Percentiles rank a stretch among this genome's conserved stretches.
Conservation (phyloP, 37 sponge, comb jelly and placozoan genomes). For the Amphimedon queenslandica region DNA sequence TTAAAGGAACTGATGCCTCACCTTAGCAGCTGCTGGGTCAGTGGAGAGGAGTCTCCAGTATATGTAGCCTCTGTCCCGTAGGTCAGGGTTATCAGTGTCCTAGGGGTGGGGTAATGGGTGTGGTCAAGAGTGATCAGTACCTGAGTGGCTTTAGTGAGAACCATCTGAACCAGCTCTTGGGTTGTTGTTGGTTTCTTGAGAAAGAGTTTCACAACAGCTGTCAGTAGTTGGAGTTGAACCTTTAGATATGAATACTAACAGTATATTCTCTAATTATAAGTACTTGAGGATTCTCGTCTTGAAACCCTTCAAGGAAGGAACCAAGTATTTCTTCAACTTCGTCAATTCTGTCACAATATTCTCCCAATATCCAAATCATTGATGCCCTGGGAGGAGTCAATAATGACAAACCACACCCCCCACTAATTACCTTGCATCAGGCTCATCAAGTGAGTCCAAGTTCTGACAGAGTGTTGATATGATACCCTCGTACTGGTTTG, state of each 20-base stretch:
- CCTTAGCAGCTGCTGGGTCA: conserved; percentile 98
- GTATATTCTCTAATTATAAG: background rate
- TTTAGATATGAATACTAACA: background rate
- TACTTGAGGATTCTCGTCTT: conserved; percentile 88
- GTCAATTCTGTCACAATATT: conserved; percentile 98
- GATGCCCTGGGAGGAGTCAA: conserved; percentile 66
- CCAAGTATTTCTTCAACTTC: conserved; percentile 86
- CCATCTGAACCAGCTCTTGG: conserved; percentile 91
- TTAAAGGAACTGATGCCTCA: background rate
- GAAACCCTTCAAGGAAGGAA: conserved; percentile 89
- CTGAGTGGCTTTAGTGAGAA: conserved; percentile 95
- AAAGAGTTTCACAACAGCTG: conserved; percentile 96
- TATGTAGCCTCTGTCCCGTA: conserved; percentile 97
- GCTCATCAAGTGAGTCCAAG: conserved; percentile 97
- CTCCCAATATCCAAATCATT: conserved; percentile 99
- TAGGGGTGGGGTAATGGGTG: conserved; percentile 1
- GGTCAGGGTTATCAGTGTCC: conserved; percentile 99
- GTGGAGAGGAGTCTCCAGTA: conserved; percentile 99
- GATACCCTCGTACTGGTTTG: conserved; percentile 97
- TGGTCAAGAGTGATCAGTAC: background rate
- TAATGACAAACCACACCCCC: background rate
- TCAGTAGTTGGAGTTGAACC: conserved; percentile 96
- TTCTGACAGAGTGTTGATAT: conserved; percentile 97
- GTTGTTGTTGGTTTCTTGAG: conserved; percentile 92
- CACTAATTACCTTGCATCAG: conserved; percentile 78